A percentile compares a stretch with the other conserved stretches of the same genome.
Conservation (phyloP, 2,113 vertebrate species). For the Corapipo altera region DNA sequence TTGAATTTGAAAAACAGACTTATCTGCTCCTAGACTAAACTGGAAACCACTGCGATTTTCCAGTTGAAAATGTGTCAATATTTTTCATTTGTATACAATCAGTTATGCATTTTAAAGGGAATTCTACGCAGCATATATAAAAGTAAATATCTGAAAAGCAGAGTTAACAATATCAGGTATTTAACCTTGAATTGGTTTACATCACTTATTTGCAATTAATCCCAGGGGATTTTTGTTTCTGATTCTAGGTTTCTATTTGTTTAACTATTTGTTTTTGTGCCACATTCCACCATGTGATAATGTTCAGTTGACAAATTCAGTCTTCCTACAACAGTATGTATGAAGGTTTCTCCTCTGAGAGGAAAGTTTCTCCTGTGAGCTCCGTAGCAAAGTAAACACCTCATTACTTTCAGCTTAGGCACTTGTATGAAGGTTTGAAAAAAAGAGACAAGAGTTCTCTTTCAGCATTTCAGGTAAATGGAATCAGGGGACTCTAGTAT, state of each 20-base stretch:
- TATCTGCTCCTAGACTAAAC: neutral
- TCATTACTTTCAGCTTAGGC: neutral
- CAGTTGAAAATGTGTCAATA: neutral
- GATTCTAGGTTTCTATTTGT: neutral
- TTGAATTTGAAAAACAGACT: neutral
- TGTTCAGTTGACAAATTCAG: neutral
- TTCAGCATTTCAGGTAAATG: neutral
- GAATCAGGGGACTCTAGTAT: neutral
- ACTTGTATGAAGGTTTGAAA: neutral
- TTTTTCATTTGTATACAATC: neutral
- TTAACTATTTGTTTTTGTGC: neutral
- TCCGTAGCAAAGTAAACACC: neutral
- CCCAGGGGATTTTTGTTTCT: accelerated
- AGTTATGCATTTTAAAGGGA: neutral
- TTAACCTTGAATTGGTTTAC: neutral
- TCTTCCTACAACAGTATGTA: neutral
- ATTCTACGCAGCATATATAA: neutral
- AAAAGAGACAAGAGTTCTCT: neutral
- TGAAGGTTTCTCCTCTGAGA: neutral
- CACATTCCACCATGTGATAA: neutral
- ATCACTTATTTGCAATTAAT: neutral
- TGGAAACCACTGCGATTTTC: neutral
- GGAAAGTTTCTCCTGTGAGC: neutral
- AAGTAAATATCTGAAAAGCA: neutral
- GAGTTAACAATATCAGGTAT: neutral